A percentile compares a stretch with the other conserved stretches of the same genome.
Conservation (phyloP, 1,140 invertebrate species). For the Hirudo medicinalis region DNA sequence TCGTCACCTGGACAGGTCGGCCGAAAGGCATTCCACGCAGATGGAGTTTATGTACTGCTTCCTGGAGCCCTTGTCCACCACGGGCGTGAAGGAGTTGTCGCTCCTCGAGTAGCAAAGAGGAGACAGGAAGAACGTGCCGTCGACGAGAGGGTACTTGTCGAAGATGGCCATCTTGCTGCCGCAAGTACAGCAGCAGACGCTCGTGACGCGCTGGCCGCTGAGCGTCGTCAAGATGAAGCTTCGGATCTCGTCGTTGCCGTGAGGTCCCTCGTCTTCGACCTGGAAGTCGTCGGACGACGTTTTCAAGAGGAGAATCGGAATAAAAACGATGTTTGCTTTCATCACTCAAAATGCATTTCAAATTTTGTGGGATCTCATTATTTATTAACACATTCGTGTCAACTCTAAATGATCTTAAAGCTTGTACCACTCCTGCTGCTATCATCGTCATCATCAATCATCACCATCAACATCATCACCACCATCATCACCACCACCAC, state of each 20-base stretch:
- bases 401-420: background rate
- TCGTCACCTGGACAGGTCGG: conserved; percentile 27
- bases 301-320: too few species aligned
- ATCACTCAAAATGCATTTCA: background rate
- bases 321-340: background rate
- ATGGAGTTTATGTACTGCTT: background rate
- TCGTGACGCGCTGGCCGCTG: conserved; percentile 31
- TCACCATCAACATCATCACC: background rate
- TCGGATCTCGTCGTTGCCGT: conserved; percentile 84
- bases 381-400: background rate
- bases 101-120: conserved; percentile 9
- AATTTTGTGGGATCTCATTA: too few species aligned
- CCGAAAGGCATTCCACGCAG: conserved; percentile 1
- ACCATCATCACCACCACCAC: background rate
- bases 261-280: conserved; percentile 85
- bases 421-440: background rate
- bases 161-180: conserved; percentile 75
- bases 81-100: background rate
- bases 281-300: background rate
- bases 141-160: conserved; percentile 74
- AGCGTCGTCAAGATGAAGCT: conserved; percentile 36
- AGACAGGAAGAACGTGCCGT: conserved; percentile 76
- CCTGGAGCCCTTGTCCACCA: background rate
- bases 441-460: background rate
- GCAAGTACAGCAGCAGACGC: conserved; percentile 56